phyloP scores from a whole-genome alignment of 37 sponge, comb jelly and placozoan genomes.

The Ephydatia muelleri region DNA sequence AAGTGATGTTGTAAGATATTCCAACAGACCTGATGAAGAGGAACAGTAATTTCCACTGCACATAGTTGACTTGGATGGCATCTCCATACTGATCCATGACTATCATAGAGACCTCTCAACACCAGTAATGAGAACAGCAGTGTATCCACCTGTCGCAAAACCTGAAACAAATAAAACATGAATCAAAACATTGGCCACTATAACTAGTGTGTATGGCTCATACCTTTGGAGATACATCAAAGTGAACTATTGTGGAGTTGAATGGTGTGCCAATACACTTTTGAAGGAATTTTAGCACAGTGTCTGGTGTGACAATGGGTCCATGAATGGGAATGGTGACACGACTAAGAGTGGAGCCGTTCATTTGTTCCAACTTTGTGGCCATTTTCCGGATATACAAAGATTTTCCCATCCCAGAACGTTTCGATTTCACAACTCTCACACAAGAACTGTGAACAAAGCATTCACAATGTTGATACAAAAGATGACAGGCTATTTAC shows the following conservation, averaged over 20 bases:
- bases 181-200: neutral
- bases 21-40: neutral
- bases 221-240: slow-evolving; percentile 64
- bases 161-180: neutral
- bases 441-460: slow-evolving; percentile 47
- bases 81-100: slow-evolving; percentile 67
- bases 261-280: neutral
- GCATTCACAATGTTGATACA: neutral
- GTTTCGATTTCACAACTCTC: slow-evolving; percentile 53
- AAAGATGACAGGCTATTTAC: too few relatives aligned
- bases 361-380: neutral
- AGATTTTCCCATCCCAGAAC: slow-evolving; percentile 77
- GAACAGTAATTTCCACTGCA: slow-evolving; percentile 64
- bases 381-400: slow-evolving; percentile 43
- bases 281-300: slow-evolving; percentile 16
- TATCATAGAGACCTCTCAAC: slow-evolving; percentile 47
- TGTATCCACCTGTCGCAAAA: slow-evolving; percentile 39
- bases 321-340: slow-evolving; percentile 44
- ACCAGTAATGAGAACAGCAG: slow-evolving; percentile 67
- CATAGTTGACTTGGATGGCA: slow-evolving; percentile 55
- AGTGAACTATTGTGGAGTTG: slow-evolving; percentile 25
- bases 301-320: slow-evolving; percentile 26
- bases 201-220: neutral
- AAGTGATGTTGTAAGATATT: neutral
- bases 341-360: neutral